Base-by-base conservation (phyloP, 2,888 invertebrate species). In the Lamellibrachia satsuma region DNA sequence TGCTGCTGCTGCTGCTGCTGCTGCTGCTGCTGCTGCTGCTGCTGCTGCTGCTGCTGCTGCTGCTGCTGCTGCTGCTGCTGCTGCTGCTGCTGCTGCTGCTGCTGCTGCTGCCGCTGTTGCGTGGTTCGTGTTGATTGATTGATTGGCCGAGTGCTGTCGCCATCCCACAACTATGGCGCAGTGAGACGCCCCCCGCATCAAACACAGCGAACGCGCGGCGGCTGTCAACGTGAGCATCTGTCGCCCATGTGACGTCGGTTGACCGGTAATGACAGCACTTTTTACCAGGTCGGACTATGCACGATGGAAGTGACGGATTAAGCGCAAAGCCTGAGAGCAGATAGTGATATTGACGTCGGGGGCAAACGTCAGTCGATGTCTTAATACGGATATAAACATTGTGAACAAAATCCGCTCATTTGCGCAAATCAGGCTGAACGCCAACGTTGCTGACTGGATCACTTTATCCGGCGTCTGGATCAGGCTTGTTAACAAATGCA, bases 201-300 rank as follows among this genome's bases (percentile, higher is more conserved):
- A 11, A 22, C 75, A 75, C 75, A 75, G 22, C 15, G 75, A 22
- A n/a, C 75, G n/a, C n/a, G 75, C 22, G 75, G 75, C 22, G 75
- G 75, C 75, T 75, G 75, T 75, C 75, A 75, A n/a, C 22, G 22
- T 75, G 75, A 6, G 75, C 75, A n/a, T 75, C n/a, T 75, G 75
- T 75, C 75, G 75, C 75, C 75, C 15, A 75, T 75, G 75, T 75
- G 75, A 75, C 75, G 75, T 75, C n/a, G 75, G 15, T 75, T 75
- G 75, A 75, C 75, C 75, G 75, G 75, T 75, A 75, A 75, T 75
- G 75, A n/a, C 75, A n/a, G 75, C 75, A 75, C 75, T 75, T 75
- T 75, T 75, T 75, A 75, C n/a, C 75, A 75, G 75, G 75, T 75
- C 75, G 75, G 75, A 75, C 75, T 75, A 75, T 75, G 75, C 75